Percentiles rank a stretch among this genome's conserved stretches.
Conservation (phyloP, 2,113 vertebrate species). For the Onychostruthus taczanowskii region DNA sequence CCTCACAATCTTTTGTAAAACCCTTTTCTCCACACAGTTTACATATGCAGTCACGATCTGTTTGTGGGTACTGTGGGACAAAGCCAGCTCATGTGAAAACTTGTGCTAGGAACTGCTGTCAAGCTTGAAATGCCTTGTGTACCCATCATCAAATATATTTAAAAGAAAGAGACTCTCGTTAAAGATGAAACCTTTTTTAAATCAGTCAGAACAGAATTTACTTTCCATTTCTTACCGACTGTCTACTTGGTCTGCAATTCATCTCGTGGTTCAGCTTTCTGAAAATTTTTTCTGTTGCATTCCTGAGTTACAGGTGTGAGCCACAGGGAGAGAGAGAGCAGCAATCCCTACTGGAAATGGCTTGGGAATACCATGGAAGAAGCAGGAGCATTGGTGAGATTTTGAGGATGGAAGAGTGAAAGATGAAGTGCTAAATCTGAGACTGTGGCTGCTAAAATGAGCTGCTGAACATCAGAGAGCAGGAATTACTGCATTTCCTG, state of each 20-base stretch:
- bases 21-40: not conserved
- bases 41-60: not conserved
- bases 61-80: not conserved
- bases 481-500: not conserved
- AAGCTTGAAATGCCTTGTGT: not conserved
- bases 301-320: not conserved
- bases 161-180: not conserved
- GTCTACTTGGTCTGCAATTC: not conserved
- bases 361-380: not conserved
- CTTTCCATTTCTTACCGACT: not conserved
- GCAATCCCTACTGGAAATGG: not conserved
- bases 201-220: not conserved
- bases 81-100: not conserved
- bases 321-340: not conserved
- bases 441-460: not conserved
- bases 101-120: not conserved
- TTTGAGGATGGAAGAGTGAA: not conserved
- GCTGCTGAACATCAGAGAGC: not conserved
- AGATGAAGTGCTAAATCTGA: not conserved
- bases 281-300: not conserved
- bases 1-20: not conserved
- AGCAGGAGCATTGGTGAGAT: not conserved
- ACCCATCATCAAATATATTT: not conserved
- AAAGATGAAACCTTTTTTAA: not conserved
- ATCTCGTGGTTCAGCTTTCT: not conserved